Evolutionary conservation across 1,140 invertebrate species (phyloP).

Genomic region (Listronotus bonariensis): DNA sequence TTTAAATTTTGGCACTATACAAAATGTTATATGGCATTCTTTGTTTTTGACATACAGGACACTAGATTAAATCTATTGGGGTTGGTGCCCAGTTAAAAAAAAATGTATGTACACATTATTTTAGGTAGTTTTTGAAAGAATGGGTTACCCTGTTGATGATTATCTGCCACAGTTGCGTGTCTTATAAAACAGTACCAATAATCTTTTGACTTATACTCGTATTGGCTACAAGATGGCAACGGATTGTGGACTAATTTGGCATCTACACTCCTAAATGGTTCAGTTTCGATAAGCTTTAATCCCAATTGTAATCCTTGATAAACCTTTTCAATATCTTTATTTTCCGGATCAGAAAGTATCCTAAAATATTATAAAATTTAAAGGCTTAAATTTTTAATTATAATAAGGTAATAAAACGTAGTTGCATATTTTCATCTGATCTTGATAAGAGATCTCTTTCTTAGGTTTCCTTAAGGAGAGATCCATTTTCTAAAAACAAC

Average conservation of each 20-base stretch:
- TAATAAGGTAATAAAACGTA: background rate
- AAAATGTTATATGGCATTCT: too few relatives aligned
- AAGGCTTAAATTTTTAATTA: background rate
- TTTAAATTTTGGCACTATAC: too few relatives aligned
- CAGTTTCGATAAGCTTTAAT: conserved; percentile 37
- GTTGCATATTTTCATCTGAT: background rate
- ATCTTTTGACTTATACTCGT: conserved; percentile 37
- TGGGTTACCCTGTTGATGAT: conserved; percentile 51
- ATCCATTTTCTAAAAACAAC: too few relatives aligned
- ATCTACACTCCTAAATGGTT: conserved; percentile 42
- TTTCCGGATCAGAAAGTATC: conserved; percentile 57
- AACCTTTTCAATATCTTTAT: conserved; percentile 52
- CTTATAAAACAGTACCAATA: conserved; percentile 46
- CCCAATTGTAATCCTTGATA: conserved; percentile 38
- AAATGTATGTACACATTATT: too few relatives aligned
- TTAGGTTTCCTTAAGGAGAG: too few relatives aligned
- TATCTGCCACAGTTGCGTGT: conserved; percentile 56
- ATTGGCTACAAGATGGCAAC: conserved; percentile 41
- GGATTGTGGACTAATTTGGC: conserved; percentile 31
- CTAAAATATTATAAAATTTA: conserved; percentile 14
- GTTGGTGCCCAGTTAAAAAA: too few relatives aligned
- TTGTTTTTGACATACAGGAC: too few relatives aligned
- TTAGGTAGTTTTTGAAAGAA: background rate
- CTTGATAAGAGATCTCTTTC: too few relatives aligned
- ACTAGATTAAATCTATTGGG: too few relatives aligned